Base-by-base conservation (phyloP, 1,140 invertebrate species). In the Bombus pyrosoma region DNA sequence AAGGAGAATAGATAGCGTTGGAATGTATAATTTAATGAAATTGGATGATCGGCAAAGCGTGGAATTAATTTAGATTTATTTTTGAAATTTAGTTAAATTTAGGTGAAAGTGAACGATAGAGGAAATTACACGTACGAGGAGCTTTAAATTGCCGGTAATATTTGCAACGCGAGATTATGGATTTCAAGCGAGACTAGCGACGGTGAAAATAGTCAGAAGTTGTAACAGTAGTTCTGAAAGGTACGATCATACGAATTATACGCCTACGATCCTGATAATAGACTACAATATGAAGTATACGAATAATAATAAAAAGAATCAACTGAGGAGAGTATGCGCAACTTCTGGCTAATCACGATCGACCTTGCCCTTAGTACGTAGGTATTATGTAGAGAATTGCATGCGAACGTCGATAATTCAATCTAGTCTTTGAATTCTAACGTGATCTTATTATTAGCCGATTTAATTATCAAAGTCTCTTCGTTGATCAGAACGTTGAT, bases 381-480 rank as follows among this genome's bases (percentile, higher is more conserved):
- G 72, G 47, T 32, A 81, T 72, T 82, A 87, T 81, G 69, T 91
- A 91, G 86, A 79, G 74, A 76, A 87, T 87, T 91, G 91, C 91
- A 91, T 91, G 91, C 86, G 72, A 84, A 83, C 69, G 69, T 91
- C 82, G 88, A 86, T 91, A 85, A 91, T 91, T 88, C 91, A 89
- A 86, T 89, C 73, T 90, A 89, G 91, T 81, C 87, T 80, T 91
- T 69, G 83, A 82, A 89, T 91, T 89, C 76, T 89, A 90, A 88
- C 37, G 75, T 84, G 72, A 88, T 86, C 79, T 91, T 86, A 64
- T 86, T 76, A 88, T 88, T 85, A 91, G 85, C 81, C 80, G 64
- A 88, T 86, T 83, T 87, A 86, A 90, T 89, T 84, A 68, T 85
- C 81, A 73, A 80, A 85, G 69, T 79, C 71, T 80, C 53, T 77